These are phyloP conservation scores for Corticium candelabrum DNA, from an alignment of 37 sponge, comb jelly and placozoan genomes.

Conservation along the genomic window DNA sequence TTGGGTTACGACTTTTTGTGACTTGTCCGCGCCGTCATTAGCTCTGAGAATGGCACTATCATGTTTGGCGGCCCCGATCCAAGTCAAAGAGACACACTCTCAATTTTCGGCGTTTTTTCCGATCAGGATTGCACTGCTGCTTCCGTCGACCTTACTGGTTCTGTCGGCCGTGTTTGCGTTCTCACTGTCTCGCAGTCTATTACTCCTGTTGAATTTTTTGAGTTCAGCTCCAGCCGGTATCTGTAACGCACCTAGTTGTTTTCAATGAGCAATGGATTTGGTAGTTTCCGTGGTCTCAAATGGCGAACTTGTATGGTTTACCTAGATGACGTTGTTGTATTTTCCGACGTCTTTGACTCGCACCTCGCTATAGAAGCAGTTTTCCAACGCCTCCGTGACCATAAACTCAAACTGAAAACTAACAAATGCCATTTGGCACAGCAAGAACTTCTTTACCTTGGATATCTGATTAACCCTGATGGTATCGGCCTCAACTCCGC, in stretches of 20 bases:
- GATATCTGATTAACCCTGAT: neutral
- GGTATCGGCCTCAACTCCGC: neutral
- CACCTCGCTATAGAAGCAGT: neutral
- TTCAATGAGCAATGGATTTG: neutral
- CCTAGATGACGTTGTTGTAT: neutral
- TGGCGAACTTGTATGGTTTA: neutral
- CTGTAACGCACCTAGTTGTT: neutral
- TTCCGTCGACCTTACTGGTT: no score
- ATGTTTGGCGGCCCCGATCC: no score
- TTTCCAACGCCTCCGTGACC: neutral
- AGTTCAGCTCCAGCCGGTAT: no score
- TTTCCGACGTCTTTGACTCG: neutral
- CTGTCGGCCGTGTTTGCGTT: no score
- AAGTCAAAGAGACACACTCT: no score
- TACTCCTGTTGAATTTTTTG: no score
- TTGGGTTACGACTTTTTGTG: no score
- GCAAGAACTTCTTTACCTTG: neutral
- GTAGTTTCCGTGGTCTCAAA: neutral
- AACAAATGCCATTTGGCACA: neutral
- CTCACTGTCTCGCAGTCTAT: no score
- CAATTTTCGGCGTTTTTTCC: no score
- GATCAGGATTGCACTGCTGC: no score
- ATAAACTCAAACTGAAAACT: neutral
- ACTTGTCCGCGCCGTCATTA: no score
- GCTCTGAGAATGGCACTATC: no score